Percentiles rank a stretch among this genome's conserved stretches.
Conservation (phyloP, 2,888 invertebrate genomes). For the Ecliptopera silaceata region DNA sequence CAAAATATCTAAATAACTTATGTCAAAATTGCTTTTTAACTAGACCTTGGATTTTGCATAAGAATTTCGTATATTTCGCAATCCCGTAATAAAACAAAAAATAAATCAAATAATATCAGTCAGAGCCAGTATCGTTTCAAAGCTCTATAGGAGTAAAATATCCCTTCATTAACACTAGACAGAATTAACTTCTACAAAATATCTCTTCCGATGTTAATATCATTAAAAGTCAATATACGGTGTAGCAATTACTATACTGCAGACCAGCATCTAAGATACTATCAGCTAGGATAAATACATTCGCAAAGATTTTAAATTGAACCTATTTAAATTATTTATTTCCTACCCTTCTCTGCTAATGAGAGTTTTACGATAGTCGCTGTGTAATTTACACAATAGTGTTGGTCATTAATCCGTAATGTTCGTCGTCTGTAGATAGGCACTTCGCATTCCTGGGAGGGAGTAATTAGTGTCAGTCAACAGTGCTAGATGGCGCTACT, state of each 20-base stretch:
- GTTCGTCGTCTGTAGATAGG: slow-evolving; percentile 7
- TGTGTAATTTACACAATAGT: slow-evolving; percentile 24
- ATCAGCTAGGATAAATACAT: slow-evolving; percentile 34
- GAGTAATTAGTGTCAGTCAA: slow-evolving; percentile 18
- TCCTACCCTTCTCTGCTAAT: slow-evolving; percentile 24
- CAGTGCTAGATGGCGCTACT: slow-evolving; percentile 14
- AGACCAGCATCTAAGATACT: slow-evolving; percentile 24
- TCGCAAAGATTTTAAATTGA: slow-evolving; percentile 35
- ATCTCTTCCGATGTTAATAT: slow-evolving; percentile 28
- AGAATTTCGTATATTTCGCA: not conserved
- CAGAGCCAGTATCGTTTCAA: not conserved
- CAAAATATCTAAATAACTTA: not conserved
- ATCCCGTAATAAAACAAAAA: not conserved
- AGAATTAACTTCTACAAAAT: slow-evolving; percentile 15
- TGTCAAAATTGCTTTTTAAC: not conserved
- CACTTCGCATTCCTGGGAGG: slow-evolving; percentile 6
- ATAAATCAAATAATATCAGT: too few relatives aligned
- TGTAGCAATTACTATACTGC: slow-evolving; percentile 10
- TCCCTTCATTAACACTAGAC: slow-evolving; percentile 1
- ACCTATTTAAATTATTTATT: slow-evolving; percentile 33
- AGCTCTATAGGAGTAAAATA: not conserved
- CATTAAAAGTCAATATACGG: slow-evolving; percentile 24
- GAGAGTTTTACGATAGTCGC: slow-evolving; percentile 27
- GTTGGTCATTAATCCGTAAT: slow-evolving; percentile 27
- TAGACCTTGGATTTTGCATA: not conserved